A percentile compares a stretch with the other conserved stretches of the same genome.
phyloP scores from a whole-genome alignment of 2,888 invertebrate species.

The Tachystola acroxantha region DNA sequence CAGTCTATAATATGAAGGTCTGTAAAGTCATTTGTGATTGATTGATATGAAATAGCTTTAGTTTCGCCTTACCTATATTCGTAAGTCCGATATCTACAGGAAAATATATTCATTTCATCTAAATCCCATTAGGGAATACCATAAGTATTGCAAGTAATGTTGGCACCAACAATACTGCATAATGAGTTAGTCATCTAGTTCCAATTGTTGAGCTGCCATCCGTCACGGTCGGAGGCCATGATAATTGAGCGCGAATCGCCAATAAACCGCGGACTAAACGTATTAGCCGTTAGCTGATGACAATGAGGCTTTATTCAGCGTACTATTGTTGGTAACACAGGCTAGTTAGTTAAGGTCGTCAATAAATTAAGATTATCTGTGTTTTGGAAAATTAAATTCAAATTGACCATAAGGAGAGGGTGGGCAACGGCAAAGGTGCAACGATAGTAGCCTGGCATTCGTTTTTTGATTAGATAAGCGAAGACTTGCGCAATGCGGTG shows the following conservation, averaged over 20 bases:
- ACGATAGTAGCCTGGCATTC: constrained; percentile 57
- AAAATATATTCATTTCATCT: no score
- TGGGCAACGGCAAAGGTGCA: constrained; percentile 21
- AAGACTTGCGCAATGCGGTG: constrained; percentile 57
- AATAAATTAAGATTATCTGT: no score
- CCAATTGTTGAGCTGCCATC: constrained; percentile 21
- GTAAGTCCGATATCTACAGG: no score
- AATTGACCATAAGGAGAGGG: no score
- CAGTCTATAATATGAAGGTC: no score
- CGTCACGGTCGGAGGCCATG: constrained; percentile 23
- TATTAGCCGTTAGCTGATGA: constrained; percentile 21
- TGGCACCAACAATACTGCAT: background rate
- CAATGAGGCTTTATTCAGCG: constrained; percentile 8
- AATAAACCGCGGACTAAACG: constrained; percentile 12
- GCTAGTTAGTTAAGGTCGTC: no score
- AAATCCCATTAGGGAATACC: no score
- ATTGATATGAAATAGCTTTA: no score
- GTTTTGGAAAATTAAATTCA: no score
- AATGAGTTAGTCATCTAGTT: constrained; percentile 26
- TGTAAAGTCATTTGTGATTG: no score
- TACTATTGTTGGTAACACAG: constrained; percentile 6
- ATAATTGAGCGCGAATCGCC: constrained; percentile 23
- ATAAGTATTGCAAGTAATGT: background rate
- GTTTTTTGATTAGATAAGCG: constrained; percentile 68
- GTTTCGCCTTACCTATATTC: no score